A percentile compares a stretch with the other conserved stretches of the same genome.
phyloP scores from a whole-genome alignment of 37 sponge, comb jelly and placozoan species.

The Dysidea cf. avara region DNA sequence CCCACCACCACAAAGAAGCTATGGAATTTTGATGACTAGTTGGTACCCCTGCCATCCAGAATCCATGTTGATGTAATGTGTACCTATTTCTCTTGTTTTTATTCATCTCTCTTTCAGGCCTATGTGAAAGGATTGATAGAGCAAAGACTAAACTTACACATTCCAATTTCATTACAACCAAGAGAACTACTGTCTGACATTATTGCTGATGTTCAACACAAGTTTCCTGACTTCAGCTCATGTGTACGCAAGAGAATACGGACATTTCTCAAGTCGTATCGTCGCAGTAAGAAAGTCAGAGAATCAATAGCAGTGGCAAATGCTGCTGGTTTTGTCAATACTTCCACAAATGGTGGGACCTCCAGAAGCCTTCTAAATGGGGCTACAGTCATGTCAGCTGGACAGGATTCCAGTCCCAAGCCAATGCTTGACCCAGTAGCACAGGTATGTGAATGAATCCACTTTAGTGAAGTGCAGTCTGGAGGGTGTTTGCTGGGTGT shows the following conservation, averaged over 20 bases:
- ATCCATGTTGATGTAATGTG: neutral
- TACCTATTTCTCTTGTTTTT: neutral
- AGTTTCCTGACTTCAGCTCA: constrained; percentile 73
- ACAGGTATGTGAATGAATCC: too few relatives aligned
- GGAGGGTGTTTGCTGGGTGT: too few relatives aligned
- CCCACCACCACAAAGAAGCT: too few relatives aligned
- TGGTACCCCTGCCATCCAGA: neutral
- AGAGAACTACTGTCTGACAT: constrained; percentile 58
- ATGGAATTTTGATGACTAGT: neutral
- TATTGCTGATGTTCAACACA: constrained; percentile 54
- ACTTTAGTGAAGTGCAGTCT: too few relatives aligned
- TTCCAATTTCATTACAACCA: constrained; percentile 79
- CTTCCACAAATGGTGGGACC: too few relatives aligned
- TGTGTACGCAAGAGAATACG: constrained; percentile 78
- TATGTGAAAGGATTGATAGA: constrained; percentile 73
- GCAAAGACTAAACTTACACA: constrained; percentile 55
- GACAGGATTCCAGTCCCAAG: too few relatives aligned
- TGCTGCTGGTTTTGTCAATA: too few relatives aligned
- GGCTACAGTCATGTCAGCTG: too few relatives aligned
- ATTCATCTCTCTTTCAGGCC: constrained; percentile 19
- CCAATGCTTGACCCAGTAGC: too few relatives aligned
- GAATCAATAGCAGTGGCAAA: constrained; percentile 18
- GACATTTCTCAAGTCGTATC: constrained; percentile 77
- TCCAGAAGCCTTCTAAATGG: too few relatives aligned
- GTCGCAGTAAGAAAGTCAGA: constrained; percentile 62